Conservation (phyloP, 2,888 invertebrate species). For the Diaphora mendica region DNA sequence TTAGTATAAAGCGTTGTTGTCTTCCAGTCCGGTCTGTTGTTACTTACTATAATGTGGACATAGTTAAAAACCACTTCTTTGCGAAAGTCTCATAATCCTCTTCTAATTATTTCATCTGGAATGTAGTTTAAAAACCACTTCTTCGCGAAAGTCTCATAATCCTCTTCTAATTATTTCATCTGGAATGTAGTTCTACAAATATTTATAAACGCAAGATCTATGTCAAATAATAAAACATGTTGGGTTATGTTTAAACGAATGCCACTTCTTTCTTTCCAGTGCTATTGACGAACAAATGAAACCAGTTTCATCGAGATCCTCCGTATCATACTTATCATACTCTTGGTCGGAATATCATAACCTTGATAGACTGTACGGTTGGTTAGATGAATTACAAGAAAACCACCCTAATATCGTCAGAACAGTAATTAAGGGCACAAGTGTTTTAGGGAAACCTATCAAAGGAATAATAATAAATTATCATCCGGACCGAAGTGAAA, state of each 20-base stretch:
- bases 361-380: conserved; percentile 86
- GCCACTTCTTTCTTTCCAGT: conserved; percentile 60
- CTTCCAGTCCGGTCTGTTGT: not conserved
- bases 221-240: not conserved
- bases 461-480: conserved; percentile 83
- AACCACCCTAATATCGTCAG: conserved; percentile 82
- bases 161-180: no score
- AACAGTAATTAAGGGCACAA: conserved; percentile 84
- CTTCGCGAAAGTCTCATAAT: not conserved
- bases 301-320: conserved; percentile 50
- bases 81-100: not conserved
- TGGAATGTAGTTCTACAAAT: no score
- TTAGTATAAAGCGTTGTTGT: not conserved
- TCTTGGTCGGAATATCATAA: conserved; percentile 88
- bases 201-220: no score
- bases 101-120: no score
- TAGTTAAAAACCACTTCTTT: not conserved
- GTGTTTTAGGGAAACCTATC: conserved; percentile 88
- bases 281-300: conserved; percentile 81
- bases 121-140: not conserved
- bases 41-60: not conserved
- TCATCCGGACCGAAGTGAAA: conserved; percentile 59
- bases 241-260: not conserved
- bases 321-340: conserved; percentile 63
- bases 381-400: conserved; percentile 84